A percentile compares a stretch with the other conserved stretches of the same genome.
Conservation (phyloP, 2,797 vertebrate genomes). For the Xerus rutilus region DNA sequence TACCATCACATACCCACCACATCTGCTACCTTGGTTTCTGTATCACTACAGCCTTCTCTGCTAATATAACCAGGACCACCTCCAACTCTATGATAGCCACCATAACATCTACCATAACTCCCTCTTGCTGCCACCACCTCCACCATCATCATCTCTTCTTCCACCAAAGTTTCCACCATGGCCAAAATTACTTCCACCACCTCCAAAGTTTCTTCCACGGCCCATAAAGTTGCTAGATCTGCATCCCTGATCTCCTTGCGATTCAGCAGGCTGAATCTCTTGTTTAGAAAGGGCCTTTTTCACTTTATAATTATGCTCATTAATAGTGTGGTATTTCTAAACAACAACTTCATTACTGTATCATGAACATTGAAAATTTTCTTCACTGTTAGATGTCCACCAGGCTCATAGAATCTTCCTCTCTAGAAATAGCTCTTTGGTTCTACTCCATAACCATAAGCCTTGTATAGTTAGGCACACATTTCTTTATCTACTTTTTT, state of each 20-base stretch:
- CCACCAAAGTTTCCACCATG: neutral
- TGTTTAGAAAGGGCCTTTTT: constrained; percentile 98
- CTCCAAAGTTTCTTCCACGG: constrained; percentile 86
- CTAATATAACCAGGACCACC: constrained; percentile 92
- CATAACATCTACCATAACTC: constrained; percentile 91
- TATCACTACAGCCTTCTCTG: constrained; percentile 91
- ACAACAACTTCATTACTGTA: too few species aligned
- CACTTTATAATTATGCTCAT: constrained; percentile 97
- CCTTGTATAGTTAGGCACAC: constrained; percentile 94
- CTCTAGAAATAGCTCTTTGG: constrained; percentile 97
- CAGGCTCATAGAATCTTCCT: constrained; percentile 94
- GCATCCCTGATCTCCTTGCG: constrained; percentile 91
- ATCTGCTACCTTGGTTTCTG: constrained; percentile 94
- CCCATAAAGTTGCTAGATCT: neutral
- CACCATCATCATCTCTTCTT: constrained; percentile 91
- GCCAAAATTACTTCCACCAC: neutral
- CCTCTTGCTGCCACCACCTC: constrained; percentile 92
- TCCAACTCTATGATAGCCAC: constrained; percentile 92
- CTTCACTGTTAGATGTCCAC: constrained; percentile 96
- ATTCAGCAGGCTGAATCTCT: constrained; percentile 95
- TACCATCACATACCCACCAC: constrained; percentile 90
- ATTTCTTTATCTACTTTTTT: constrained; percentile 95
- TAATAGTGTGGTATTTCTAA: constrained; percentile 91
- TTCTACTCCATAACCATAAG: constrained; percentile 95
- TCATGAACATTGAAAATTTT: constrained; percentile 94